phyloP scores from a whole-genome alignment of 2,113 vertebrate genomes.

The Phrynosoma platyrhinos region DNA sequence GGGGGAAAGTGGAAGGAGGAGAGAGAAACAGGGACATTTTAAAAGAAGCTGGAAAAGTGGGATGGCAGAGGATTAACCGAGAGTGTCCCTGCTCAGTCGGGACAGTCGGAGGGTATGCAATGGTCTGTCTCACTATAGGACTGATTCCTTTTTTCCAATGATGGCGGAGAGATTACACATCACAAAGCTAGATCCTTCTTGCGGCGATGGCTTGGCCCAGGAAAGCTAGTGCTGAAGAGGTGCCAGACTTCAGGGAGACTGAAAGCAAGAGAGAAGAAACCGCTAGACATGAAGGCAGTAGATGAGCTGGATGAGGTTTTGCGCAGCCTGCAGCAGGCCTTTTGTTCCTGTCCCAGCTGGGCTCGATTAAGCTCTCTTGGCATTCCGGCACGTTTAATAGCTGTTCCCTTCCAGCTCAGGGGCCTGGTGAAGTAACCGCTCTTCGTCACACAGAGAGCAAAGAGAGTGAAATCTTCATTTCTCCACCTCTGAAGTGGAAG shows the following conservation, averaged over 20 bases:
- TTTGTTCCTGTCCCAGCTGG: slow-evolving; percentile 41
- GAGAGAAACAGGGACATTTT: no score
- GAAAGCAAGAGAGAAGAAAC: not conserved
- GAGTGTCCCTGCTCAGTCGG: no score
- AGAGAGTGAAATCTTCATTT: not conserved
- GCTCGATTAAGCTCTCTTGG: slow-evolving; percentile 36
- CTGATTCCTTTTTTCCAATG: not conserved
- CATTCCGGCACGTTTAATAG: slow-evolving; percentile 38
- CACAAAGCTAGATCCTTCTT: not conserved
- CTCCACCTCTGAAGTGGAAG: not conserved
- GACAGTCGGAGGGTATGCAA: no score
- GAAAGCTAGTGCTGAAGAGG: not conserved
- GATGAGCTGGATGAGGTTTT: slow-evolving; percentile 11
- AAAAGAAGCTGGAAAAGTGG: no score
- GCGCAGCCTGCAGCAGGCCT: not conserved
- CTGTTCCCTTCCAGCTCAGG: slow-evolving; percentile 25
- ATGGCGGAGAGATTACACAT: not conserved
- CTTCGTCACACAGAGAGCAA: not conserved
- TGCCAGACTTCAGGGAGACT: not conserved
- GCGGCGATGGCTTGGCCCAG: not conserved
- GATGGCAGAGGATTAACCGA: no score
- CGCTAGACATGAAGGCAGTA: not conserved
- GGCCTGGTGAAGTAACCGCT: slow-evolving; percentile 14
- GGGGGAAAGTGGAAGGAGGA: no score
- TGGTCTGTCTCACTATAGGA: not conserved